Conservation (phyloP, 37 sponge, comb jelly and placozoan species). For the Corticium candelabrum region DNA sequence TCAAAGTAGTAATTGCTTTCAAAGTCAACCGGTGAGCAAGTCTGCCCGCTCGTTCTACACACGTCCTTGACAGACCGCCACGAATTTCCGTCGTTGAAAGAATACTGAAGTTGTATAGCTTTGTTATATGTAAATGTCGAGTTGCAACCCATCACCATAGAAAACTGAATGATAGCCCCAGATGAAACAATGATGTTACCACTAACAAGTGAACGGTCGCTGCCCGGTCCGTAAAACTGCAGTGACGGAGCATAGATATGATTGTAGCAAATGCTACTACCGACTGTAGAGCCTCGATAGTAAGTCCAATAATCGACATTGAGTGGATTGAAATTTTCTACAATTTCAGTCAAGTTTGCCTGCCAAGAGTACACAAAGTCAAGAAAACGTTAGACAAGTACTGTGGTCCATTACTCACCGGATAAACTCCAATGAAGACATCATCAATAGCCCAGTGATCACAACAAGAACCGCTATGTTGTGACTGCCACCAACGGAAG, state of each 20-base stretch:
- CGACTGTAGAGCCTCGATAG: not conserved
- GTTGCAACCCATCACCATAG: not conserved
- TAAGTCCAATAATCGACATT: not conserved
- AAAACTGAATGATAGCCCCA: not conserved
- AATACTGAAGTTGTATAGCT: not conserved
- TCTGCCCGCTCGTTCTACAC: not conserved
- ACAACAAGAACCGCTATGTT: not conserved
- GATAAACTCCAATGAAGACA: not conserved
- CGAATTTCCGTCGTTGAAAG: not conserved
- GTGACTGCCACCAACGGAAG: slow-evolving; percentile 1
- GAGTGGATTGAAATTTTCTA: not conserved
- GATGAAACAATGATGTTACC: not conserved
- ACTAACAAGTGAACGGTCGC: not conserved
- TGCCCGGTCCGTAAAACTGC: not conserved
- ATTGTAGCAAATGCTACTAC: not conserved
- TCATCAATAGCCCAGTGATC: slow-evolving; percentile 7
- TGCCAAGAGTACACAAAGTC: too few species aligned
- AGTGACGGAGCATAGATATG: not conserved
- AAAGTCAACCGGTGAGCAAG: not conserved
- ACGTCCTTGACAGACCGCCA: not conserved
- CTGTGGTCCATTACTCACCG: too few species aligned
- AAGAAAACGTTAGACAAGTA: too few species aligned
- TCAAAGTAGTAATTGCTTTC: not conserved
- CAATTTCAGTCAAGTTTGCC: not conserved
- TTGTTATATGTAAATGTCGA: not conserved